Base-by-base conservation (phyloP, 2,797 vertebrate genomes). In the Mareca strepera region DNA sequence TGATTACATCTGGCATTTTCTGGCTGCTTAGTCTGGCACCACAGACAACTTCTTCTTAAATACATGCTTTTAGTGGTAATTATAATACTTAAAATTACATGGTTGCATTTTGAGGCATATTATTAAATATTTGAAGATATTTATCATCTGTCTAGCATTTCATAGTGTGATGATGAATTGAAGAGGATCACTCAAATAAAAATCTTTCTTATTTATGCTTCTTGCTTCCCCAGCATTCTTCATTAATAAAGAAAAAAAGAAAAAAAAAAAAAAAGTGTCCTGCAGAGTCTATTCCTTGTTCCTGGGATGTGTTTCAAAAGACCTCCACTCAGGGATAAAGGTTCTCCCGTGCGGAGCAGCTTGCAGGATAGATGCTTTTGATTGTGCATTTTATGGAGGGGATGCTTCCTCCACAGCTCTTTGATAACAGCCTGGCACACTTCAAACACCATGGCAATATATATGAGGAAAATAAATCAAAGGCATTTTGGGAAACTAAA, bases 401-500 rank as follows among this genome's bases (percentile, higher is more conserved):
- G 28, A 73, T 94, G 79, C 92, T 94, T 95, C 70, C 46, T 90
- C 59, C 88, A 48, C 26, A 88, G 59, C 55, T 41, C 63, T 92
- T 82, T 74, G 39, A 90, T 84, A 90, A 82, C 21, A 50, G 59
- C 21, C 63, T 77, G 63, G 56, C 70, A 84, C 55, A 73, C 52
- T 92, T 90, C 81, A 90, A 84, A 90, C 0, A 5, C 11, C 81
- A 53, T 26, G 63, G 74, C 70, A 91, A 86, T 88, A 94, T 74
- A 96, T 82, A 92, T 81, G 66, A 93, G 35, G 52, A 86, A 96
- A 88, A 94, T 91, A 93, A 93, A 95, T 94, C 90, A 96, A 70
- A 90, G 28, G 43, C 79, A 76, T 84, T 92, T 91, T 52, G 67
- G 70, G 20, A 90, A 96, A 86, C n/a, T 20, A 81, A 86, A 33